Base-by-base conservation (phyloP, 2,797 vertebrate species). In the Eurystomus glaucurus region DNA sequence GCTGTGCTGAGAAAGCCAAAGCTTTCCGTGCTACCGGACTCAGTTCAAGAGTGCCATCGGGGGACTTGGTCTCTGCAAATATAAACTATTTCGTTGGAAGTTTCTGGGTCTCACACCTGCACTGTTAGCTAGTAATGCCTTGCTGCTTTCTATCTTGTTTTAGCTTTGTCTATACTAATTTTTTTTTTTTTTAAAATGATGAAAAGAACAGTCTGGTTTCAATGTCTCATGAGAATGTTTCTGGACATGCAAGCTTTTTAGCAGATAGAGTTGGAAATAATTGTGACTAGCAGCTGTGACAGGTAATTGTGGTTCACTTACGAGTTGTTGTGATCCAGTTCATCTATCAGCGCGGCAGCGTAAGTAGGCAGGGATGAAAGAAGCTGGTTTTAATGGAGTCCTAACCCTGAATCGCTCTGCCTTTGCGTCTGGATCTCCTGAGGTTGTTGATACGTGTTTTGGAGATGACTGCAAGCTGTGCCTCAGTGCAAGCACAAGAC, bases 141-240 rank as follows among this genome's bases (percentile, higher is more conserved):
- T 29, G 8, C 33, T 70, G 60, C 51, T 55, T 35, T 55, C 35
- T 72, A 15, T 28, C 37, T 80, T 41, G 33, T 22, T 52, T 45
- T 55, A 52, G 3, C 17, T 66, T 87, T 46, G 33, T 68, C 31
- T 76, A 1, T 10, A 10, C 5, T 6, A 33, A 35, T 7, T 7
- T 8, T 35, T 35, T 35, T 35, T 35, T 35, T 35, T 35, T 35
- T 35, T 35, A 35, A 35, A 35, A 35, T 35, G 35, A 35, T 64
- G n/a, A 2, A 17, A 52, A 84, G 57, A 81, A 22, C 31, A 41
- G 25, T 68, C 29, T 65, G 21, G 46, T 81, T 76, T 76, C 0
- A 0, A 0, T 61, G 29, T 48, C n/a, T 65, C 10, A 0, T 2
- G 29, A 5, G 29, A 35, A 3, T 45, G 3, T 54, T 78, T 72